Base-by-base conservation (phyloP, 1,140 invertebrate species). In the Berghia stephanieae region DNA sequence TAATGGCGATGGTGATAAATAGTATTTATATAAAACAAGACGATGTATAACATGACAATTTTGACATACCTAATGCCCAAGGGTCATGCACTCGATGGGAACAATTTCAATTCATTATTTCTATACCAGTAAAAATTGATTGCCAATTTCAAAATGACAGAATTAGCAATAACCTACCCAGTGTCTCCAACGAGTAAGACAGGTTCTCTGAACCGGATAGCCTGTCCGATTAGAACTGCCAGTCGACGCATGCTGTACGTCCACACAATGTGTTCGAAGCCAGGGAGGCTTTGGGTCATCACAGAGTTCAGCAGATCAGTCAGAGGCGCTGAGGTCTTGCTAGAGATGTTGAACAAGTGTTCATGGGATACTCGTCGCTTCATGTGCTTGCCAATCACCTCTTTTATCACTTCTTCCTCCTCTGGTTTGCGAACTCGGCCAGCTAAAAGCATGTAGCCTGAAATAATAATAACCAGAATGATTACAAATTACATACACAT, bases 121-220 rank as follows among this genome's bases (percentile, higher is more conserved):
- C n/a, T n/a, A n/a, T n/a, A n/a, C n/a, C n/a, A n/a, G n/a, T n/a
- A n/a, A n/a, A n/a, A n/a, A n/a, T n/a, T n/a, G n/a, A n/a, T n/a
- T n/a, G n/a, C n/a, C n/a, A n/a, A 43, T 36, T 2, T 43, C 24
- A 43, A 66, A 5, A 43, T 43, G 24, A 31, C 40, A 46, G 2
- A 43, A 57, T 16, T 55, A 55, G 27, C 31, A 1, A 67, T 34
- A 4, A 83, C 82, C 68, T 86, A 90, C 88, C 91, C 98, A 36
- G 98, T 99, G 88, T 98, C 96, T 63, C 98, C 98, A 10, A 99
- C 96, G 31, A 99, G 89, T 13, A 99, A 89, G 2, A 99, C 94
- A 0, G 98, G 98, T 87, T 99, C 98, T 82, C 95, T 92, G 82
- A 97, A 99, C 80, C 94, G 92, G 79, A 97, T 93, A 0, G 96